Evolutionary conservation across 2,888 invertebrate genomes (phyloP), one percentile per base, ranked within the genome.

Genomic region (Blastobasis adustella): DNA sequence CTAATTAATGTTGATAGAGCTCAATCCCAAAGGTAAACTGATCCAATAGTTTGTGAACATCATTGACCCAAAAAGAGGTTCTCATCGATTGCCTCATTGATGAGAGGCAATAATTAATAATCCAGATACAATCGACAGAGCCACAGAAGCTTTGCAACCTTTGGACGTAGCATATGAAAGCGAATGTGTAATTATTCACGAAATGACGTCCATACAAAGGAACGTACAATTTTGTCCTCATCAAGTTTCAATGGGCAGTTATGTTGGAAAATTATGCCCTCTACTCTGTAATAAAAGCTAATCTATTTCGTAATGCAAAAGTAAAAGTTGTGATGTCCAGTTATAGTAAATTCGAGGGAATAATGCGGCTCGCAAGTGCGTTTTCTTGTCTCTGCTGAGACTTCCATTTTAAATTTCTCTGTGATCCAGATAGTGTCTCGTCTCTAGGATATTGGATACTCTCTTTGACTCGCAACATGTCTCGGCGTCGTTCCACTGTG

Each of bases 1-100:
- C 61, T 65, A 68, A 74, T 76, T 70, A 73, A 69, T 71, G 62
- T 56, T 53, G 54, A 53, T 52, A 58, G 54, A 45, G 38, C 9
- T 59, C 60, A 64, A 62, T 64, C 64, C 67, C 60, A 70, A 66
- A 67, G 69, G 64, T 54, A 66, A 70, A 72, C 70, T 68, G 71
- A 69, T 45, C 49, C 40, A 51, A 54, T 62, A 70, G 68, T 68
- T 69, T 66, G 71, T 65, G 69, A 75, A 73, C 75, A 76, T 76
- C 77, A 71, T 76, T 81, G 79, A 82, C 80, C 82, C 54, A 73
- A 68, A 79, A 75, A 71, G 52, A 59, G 55, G 57, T 66, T 64
- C 63, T 60, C 65, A 69, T 67, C 59, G 61, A 63, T 65, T 66
- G 63, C 71, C 71, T 63, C 73, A 64, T 62, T 76, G 74, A 75